Evolutionary conservation across 2,113 vertebrate genomes (phyloP).

Genomic region (Menura novaehollandiae): DNA sequence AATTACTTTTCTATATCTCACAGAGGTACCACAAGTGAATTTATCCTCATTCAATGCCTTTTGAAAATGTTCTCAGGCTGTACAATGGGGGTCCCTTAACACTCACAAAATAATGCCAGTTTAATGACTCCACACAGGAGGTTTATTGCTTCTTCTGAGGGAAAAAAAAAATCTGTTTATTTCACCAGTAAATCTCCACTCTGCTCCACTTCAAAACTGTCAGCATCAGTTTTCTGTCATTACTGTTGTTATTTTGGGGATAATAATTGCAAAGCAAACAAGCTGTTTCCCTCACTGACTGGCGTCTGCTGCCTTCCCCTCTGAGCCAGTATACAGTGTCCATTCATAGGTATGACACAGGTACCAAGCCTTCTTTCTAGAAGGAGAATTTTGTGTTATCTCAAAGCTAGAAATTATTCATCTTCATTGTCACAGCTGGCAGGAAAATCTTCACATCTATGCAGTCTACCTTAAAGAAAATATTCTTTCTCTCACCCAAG

Average conservation of each 20-base stretch:
- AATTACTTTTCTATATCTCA: not conserved
- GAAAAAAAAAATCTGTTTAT: not conserved
- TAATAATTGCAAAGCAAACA: not conserved
- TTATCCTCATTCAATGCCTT: not conserved
- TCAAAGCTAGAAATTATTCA: constrained; percentile 38
- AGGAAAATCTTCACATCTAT: not conserved
- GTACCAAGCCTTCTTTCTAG: not conserved
- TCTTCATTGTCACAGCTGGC: constrained; percentile 12
- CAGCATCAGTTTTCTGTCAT: not conserved
- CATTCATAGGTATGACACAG: not conserved
- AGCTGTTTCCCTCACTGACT: not conserved
- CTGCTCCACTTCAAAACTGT: not conserved
- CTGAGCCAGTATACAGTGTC: not conserved
- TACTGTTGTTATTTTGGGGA: not conserved
- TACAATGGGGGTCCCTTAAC: not conserved
- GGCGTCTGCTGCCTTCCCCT: not conserved
- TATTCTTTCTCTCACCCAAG: constrained; percentile 10
- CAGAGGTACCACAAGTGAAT: constrained; percentile 1
- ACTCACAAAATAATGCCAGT: not conserved
- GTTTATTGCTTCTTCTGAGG: not conserved
- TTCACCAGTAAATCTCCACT: not conserved
- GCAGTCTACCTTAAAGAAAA: constrained; percentile 50
- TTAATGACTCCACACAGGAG: not conserved
- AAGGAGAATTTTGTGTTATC: not conserved
- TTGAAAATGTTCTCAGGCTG: not conserved